These are phyloP conservation scores for Ammospiza caudacuta DNA, from an alignment of 2,113 vertebrate species.

Conservation along the genomic window DNA sequence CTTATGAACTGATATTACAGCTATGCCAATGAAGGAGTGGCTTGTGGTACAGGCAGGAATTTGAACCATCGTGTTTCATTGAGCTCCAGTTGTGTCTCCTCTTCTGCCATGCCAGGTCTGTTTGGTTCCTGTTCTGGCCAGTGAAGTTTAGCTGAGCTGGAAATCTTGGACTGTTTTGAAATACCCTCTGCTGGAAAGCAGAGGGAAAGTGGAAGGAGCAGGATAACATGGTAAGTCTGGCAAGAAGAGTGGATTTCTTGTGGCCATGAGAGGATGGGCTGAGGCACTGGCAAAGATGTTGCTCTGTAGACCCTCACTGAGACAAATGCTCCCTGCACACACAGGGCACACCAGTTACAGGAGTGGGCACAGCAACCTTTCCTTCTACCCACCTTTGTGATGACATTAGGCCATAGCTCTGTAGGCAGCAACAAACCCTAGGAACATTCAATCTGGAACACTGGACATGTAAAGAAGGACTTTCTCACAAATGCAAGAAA, in stretches of 20 bases:
- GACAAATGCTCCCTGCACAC: fast-evolving
- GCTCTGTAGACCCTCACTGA: neutral
- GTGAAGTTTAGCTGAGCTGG: neutral
- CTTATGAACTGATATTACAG: neutral
- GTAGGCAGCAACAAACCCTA: neutral
- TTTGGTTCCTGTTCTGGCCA: neutral
- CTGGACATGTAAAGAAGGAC: neutral
- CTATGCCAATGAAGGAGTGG: neutral
- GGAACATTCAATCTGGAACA: neutral
- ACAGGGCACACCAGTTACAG: neutral
- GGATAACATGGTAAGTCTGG: neutral
- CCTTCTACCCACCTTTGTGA: neutral
- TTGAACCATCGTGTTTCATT: neutral
- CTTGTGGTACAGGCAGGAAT: neutral
- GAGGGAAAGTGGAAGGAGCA: neutral
- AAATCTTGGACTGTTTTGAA: neutral
- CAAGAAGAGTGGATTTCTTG: neutral
- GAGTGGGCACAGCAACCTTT: neutral
- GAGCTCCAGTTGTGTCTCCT: neutral
- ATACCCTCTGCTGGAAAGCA: neutral
- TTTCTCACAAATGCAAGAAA: neutral
- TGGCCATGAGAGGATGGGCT: neutral
- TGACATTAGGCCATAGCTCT: neutral
- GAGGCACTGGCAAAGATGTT: neutral
- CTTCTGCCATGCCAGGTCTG: neutral